Evolutionary conservation across 35 echinoderm and acorn worm species (phyloP).

Genomic region (Eucidaris tribuloides): DNA sequence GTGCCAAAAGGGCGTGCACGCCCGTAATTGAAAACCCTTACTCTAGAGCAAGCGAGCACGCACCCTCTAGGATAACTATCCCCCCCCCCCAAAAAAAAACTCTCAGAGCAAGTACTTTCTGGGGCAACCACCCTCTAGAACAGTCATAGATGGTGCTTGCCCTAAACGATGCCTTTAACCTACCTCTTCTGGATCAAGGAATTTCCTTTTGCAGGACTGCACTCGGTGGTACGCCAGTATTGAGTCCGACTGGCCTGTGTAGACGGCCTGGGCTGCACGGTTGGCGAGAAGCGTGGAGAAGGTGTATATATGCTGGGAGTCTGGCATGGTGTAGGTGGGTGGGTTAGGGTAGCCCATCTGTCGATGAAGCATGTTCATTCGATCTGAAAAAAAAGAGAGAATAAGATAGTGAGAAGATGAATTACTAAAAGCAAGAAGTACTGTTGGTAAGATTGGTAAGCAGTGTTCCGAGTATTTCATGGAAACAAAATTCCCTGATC

Average conservation of each 20-base stretch:
- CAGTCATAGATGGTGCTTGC: not conserved
- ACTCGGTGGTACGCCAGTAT: slow-evolving; percentile 87
- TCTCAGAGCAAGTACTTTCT: no score
- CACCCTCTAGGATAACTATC: no score
- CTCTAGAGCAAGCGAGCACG: no score
- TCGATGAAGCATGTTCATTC: slow-evolving; percentile 16
- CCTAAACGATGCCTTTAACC: not conserved
- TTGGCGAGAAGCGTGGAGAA: slow-evolving; percentile 96
- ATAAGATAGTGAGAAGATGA: not conserved
- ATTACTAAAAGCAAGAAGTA: no score
- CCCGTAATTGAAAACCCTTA: no score
- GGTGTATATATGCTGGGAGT: slow-evolving; percentile 57
- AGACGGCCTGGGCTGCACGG: slow-evolving; percentile 81
- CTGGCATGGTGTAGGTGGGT: not conserved
- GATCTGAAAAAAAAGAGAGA: not conserved
- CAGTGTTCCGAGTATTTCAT: no score
- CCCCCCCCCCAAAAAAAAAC: no score
- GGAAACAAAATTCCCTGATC: no score
- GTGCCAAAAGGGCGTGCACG: no score
- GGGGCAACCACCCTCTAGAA: no score
- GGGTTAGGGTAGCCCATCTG: slow-evolving; percentile 11
- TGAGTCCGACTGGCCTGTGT: slow-evolving; percentile 84
- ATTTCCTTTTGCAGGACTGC: slow-evolving; percentile 74
- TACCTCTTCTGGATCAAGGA: slow-evolving; percentile 83
- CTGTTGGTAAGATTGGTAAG: no score